phyloP scores from a whole-genome alignment of 2,888 invertebrate genomes.

The Phaedon cochleariae region DNA sequence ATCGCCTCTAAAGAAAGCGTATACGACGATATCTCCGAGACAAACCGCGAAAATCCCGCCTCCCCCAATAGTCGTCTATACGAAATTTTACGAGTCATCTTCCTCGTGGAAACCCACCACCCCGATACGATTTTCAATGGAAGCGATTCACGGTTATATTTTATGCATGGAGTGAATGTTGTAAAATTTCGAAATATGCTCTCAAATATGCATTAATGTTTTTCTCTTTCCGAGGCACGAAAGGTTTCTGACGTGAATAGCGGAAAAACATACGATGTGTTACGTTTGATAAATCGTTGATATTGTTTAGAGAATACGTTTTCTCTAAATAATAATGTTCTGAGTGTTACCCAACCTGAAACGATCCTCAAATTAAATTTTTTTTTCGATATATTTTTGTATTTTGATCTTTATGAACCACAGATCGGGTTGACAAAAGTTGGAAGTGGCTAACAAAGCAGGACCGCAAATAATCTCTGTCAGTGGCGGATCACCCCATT shows the following conservation, averaged over 20 bases:
- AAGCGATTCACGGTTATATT: slow-evolving; percentile 32
- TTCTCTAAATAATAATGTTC: no score
- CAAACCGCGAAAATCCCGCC: slow-evolving; percentile 21
- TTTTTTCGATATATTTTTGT: no score
- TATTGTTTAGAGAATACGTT: no score
- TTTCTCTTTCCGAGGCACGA: background rate
- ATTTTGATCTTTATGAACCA: no score
- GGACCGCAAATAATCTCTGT: no score
- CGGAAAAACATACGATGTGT: background rate
- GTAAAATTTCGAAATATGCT: slow-evolving; percentile 27
- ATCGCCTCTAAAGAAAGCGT: slow-evolving; percentile 3
- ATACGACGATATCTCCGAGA: slow-evolving; percentile 8
- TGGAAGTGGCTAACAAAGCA: no score
- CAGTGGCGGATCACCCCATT: no score
- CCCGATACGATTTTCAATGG: slow-evolving; percentile 34
- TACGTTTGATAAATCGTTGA: slow-evolving; percentile 1
- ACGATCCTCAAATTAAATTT: no score
- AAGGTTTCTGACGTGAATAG: background rate
- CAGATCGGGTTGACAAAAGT: no score
- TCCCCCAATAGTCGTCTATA: slow-evolving; percentile 12
- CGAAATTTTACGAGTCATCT: slow-evolving; percentile 29
- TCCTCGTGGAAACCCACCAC: slow-evolving; percentile 25
- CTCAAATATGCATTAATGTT: slow-evolving; percentile 27
- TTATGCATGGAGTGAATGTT: slow-evolving; percentile 31
- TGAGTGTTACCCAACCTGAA: no score